A percentile compares a stretch with the other conserved stretches of the same genome.
Conservation (phyloP, 2,113 vertebrate species). For the Vombatus ursinus region DNA sequence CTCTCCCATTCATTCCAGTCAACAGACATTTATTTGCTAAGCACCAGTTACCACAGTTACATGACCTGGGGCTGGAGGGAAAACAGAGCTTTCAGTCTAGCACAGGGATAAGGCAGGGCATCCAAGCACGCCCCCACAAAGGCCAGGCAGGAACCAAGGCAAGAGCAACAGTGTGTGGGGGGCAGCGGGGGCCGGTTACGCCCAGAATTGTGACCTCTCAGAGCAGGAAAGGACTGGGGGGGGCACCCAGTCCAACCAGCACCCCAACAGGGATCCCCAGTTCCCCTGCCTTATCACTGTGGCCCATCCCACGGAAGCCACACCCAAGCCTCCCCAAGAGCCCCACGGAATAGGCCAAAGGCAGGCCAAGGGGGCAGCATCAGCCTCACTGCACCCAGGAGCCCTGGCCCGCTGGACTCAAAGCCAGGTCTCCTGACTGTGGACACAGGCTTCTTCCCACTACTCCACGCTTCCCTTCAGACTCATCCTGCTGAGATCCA, state of each 20-base stretch:
- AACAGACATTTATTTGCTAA: background rate
- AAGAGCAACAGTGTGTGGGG: background rate
- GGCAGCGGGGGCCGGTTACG: background rate
- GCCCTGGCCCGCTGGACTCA: background rate
- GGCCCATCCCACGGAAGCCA: too few species aligned
- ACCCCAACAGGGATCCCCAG: background rate
- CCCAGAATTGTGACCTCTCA: background rate
- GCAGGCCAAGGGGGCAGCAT: too few species aligned
- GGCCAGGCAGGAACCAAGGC: background rate
- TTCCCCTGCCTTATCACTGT: background rate
- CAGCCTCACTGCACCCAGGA: too few species aligned
- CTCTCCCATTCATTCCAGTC: background rate
- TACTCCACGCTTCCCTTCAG: too few species aligned
- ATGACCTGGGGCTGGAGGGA: background rate
- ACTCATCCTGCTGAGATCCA: too few species aligned
- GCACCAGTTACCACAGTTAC: background rate
- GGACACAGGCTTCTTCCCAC: too few species aligned
- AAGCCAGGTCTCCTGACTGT: background rate
- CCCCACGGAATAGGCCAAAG: background rate
- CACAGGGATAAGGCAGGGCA: background rate
- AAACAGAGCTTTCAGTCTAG: background rate
- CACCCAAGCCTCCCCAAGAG: too few species aligned
- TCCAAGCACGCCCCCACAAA: background rate
- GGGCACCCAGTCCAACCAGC: background rate
- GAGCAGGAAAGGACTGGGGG: background rate